Conservation (phyloP, 2,888 invertebrate genomes). For the Morpho helenor region DNA sequence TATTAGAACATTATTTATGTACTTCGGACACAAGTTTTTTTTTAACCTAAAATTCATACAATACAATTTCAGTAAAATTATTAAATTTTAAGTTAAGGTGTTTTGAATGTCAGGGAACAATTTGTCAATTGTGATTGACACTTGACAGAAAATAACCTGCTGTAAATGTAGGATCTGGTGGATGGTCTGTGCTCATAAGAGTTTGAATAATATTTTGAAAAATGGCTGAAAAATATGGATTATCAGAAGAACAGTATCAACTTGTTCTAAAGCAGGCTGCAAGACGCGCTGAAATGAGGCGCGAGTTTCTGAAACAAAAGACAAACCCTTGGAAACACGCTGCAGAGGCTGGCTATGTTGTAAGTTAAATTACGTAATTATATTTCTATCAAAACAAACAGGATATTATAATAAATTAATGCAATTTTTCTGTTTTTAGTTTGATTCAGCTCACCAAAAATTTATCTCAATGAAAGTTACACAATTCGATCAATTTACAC, state of each 20-base stretch:
- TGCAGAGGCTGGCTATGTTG: conserved; percentile 83
- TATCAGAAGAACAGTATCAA: conserved; percentile 70
- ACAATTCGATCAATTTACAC: conserved; percentile 82
- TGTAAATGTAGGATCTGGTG: neutral
- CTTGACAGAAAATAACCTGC: conserved; percentile 20
- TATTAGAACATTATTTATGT: no score
- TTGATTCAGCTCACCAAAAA: conserved; percentile 88
- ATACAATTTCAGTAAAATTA: no score
- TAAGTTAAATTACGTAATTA: conserved; percentile 80
- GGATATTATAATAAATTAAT: neutral
- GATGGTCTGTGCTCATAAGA: neutral
- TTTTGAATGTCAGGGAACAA: neutral
- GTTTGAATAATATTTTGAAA: conserved; percentile 1
- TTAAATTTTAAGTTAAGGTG: no score
- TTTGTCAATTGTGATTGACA: neutral
- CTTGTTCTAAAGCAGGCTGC: conserved; percentile 80
- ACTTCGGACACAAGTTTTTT: no score
- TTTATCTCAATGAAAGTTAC: conserved; percentile 85
- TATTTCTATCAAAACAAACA: conserved; percentile 16
- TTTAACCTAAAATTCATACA: no score
- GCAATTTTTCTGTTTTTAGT: conserved; percentile 76
- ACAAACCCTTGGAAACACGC: conserved; percentile 86
- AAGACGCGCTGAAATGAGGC: conserved; percentile 79
- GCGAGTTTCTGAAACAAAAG: conserved; percentile 85
- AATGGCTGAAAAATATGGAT: conserved; percentile 74